phyloP scores from a whole-genome alignment of 1,140 invertebrate genomes.

The Drosophila miranda region DNA sequence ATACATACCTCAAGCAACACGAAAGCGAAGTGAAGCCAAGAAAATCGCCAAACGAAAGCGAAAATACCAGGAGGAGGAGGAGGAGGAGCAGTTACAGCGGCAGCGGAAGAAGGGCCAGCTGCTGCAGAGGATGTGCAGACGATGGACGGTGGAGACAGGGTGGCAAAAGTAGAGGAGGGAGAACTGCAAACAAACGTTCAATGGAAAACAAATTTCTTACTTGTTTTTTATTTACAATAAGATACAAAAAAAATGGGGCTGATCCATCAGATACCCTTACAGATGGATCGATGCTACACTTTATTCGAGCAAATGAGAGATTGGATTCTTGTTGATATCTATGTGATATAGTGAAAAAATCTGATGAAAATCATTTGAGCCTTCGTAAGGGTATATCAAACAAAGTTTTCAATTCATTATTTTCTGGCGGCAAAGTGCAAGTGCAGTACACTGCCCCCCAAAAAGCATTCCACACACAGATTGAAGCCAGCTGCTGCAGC shows the following conservation, averaged over 20 bases:
- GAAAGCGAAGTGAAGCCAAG: constrained; percentile 5
- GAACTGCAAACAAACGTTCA: constrained; percentile 48
- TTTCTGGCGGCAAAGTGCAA: constrained; percentile 38
- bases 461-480: constrained; percentile 48
- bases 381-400: too few species aligned
- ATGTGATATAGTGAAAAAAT: too few species aligned
- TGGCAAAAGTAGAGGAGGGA: constrained; percentile 7
- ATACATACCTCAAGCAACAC: constrained; percentile 26
- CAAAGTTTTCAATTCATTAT: constrained; percentile 60
- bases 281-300: too few species aligned
- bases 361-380: too few species aligned
- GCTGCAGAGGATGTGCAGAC: neutral
- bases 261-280: too few species aligned
- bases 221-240: constrained; percentile 57
- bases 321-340: too few species aligned
- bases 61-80: constrained; percentile 16
- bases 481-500: constrained; percentile 59
- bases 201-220: constrained; percentile 49
- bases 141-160: neutral
- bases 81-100: neutral
- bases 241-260: constrained; percentile 9
- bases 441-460: constrained; percentile 21
- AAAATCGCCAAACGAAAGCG: constrained; percentile 44
- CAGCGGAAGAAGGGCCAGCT: constrained; percentile 9
- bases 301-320: too few species aligned